phyloP scores from a whole-genome alignment of 2,113 vertebrate genomes.

The Pionites leucogaster region DNA sequence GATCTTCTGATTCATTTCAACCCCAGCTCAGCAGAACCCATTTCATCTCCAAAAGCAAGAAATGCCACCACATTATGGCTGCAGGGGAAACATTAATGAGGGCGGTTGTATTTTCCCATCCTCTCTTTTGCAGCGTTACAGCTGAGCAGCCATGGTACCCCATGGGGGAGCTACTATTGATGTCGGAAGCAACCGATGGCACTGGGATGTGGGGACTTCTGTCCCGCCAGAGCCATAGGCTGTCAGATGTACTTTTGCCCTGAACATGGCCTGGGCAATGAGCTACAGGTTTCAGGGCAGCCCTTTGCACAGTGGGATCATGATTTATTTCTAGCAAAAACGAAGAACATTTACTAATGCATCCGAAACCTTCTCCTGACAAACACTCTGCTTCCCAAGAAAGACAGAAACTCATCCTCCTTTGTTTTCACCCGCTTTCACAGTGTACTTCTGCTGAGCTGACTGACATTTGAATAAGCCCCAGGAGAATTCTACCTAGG shows the following conservation, averaged over 20 bases:
- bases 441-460: slow-evolving; percentile 21
- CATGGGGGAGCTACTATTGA: neutral
- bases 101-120: neutral
- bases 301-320: accelerated
- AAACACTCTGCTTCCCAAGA: neutral
- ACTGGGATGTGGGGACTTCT: neutral
- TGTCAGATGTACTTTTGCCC: neutral
- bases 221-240: neutral
- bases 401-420: slow-evolving; percentile 3
- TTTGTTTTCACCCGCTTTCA: slow-evolving; percentile 31
- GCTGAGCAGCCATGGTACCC: neutral
- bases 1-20: neutral
- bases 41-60: neutral
- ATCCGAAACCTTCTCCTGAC: neutral
- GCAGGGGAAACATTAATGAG: neutral
- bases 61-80: accelerated
- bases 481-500: slow-evolving; percentile 51
- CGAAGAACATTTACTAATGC: neutral
- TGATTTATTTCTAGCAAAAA: neutral
- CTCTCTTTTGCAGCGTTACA: accelerated
- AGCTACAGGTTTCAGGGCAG: neutral
- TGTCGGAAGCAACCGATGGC: neutral
- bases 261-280: neutral
- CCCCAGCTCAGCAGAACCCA: neutral
- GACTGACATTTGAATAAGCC: slow-evolving; percentile 50